Conservation (phyloP, 2,113 vertebrate genomes). For the Crotalus helleri region DNA sequence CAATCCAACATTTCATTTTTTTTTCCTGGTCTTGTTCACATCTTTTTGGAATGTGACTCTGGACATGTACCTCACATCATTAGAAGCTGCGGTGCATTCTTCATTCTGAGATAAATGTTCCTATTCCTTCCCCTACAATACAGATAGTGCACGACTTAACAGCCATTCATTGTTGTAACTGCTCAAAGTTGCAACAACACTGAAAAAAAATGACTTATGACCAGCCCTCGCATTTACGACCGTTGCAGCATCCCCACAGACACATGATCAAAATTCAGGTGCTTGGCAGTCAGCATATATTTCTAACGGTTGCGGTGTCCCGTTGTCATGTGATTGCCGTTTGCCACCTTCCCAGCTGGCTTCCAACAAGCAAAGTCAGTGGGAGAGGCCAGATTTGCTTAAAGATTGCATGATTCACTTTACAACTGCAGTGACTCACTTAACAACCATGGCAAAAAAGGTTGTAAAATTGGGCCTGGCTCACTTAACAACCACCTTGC, state of each 20-base stretch:
- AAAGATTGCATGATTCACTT: neutral
- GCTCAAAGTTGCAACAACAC: neutral
- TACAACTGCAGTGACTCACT: neutral
- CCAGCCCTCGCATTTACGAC: neutral
- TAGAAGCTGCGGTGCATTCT: neutral
- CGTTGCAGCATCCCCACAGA: neutral
- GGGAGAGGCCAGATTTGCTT: no score
- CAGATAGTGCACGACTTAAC: neutral
- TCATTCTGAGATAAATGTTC: neutral
- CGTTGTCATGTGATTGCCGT: neutral
- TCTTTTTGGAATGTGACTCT: neutral
- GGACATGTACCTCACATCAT: neutral
- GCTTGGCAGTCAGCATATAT: neutral
- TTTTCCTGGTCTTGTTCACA: neutral
- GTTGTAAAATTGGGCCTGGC: no score
- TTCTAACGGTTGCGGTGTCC: neutral
- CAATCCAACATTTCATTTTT: neutral
- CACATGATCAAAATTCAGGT: neutral
- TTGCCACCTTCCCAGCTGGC: neutral
- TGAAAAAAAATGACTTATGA: neutral
- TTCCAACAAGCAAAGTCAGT: no score
- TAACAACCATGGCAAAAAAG: no score
- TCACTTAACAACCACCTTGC: neutral
- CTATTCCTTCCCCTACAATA: neutral
- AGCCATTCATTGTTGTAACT: neutral